Base-by-base conservation (phyloP, 1,140 invertebrate genomes). In the Dicyema japonicum region DNA sequence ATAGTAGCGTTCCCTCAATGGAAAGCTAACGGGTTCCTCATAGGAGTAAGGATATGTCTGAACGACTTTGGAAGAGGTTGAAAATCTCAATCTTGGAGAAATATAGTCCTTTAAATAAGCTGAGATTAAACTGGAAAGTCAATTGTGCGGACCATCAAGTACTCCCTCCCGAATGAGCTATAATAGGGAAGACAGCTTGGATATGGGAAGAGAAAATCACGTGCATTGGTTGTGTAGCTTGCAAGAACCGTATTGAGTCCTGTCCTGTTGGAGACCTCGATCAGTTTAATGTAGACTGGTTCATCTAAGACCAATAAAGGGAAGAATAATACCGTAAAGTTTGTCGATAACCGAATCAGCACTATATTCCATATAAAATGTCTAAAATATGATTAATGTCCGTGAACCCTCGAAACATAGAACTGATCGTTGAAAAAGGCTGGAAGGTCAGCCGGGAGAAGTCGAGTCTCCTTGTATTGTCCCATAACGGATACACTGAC, bases 71-170 rank as follows among this genome's bases (percentile, higher is more conserved):
- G n/a, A n/a, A n/a, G n/a, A n/a, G n/a, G n/a, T n/a, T n/a, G n/a
- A n/a, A n/a, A n/a, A n/a, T n/a, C n/a, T n/a, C n/a, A n/a, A n/a
- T n/a, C n/a, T n/a, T n/a, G n/a, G n/a, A n/a, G n/a, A n/a, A n/a
- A n/a, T n/a, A n/a, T n/a, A n/a, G n/a, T n/a, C n/a, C n/a, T n/a
- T n/a, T n/a, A n/a, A n/a, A n/a, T n/a, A n/a, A n/a, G n/a, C n/a
- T n/a, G n/a, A n/a, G n/a, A n/a, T n/a, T n/a, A n/a, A n/a, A 46
- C 46, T 18, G 46, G 46, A 29, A 44, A 48, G 7, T 40, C 38
- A 25, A 43, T 35, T 5, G 38, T 44, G 18, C 41, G 37, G 9
- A 32, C 33, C 29, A 48, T 34, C 4, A 48, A 37, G n/a, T 42
- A 31, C 29, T 44, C 43, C 27, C 42, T 34, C 2, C 37, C 37